Evolutionary conservation across 2,797 vertebrate species (phyloP).

Genomic region (Aselliscus stoliczkanus): DNA sequence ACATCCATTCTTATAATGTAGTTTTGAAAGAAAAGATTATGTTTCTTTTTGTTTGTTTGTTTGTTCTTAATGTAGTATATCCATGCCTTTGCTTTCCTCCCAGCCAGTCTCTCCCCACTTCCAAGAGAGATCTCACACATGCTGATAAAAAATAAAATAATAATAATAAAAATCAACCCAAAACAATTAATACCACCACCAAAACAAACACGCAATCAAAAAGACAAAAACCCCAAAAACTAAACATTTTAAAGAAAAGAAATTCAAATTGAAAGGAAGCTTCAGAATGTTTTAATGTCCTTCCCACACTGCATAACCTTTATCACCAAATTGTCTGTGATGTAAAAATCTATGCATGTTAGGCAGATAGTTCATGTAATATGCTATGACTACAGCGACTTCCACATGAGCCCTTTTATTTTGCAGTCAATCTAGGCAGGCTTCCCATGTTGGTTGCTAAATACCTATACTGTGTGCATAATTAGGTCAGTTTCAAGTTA

Average conservation of each 20-base stretch:
- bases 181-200: too few relatives aligned
- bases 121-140: not conserved
- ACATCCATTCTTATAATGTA: not conserved
- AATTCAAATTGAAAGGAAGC: not conserved
- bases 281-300: conserved; percentile 32
- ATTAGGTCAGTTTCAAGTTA: conserved; percentile 67
- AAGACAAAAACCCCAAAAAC: not conserved
- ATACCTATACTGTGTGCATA: conserved; percentile 55
- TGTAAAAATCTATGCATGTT: not conserved
- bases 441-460: conserved; percentile 60
- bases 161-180: too few relatives aligned
- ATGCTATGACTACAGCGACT: not conserved
- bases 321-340: not conserved
- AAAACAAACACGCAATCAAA: not conserved
- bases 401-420: conserved; percentile 11
- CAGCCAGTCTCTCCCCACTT: not conserved
- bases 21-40: conserved; percentile 28
- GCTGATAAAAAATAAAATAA: not conserved
- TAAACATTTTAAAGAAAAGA: conserved; percentile 33
- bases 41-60: not conserved
- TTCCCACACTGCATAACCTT: not conserved
- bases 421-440: conserved; percentile 47
- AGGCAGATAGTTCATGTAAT: not conserved
- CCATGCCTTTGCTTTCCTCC: not conserved
- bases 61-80: conserved; percentile 41